phyloP scores from a whole-genome alignment of 2,113 vertebrate genomes.

The Dipodomys ordii region DNA sequence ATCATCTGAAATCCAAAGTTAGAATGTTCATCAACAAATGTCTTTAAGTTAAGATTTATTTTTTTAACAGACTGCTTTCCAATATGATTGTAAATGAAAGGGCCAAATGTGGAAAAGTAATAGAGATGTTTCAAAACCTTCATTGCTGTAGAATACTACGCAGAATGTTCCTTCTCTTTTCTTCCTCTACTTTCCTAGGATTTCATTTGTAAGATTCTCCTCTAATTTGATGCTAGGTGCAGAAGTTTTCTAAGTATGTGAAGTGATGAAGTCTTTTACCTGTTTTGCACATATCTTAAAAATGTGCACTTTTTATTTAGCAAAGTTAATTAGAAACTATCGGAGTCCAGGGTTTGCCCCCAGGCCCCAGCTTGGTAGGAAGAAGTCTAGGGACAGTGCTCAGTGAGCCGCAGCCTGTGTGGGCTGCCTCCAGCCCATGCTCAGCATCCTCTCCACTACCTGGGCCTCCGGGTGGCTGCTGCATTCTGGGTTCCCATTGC shows the following conservation, averaged over 20 bases:
- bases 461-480: no score
- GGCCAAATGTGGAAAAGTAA: neutral
- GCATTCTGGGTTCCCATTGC: accelerated
- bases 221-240: neutral
- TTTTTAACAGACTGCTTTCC: neutral
- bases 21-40: neutral
- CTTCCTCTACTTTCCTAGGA: neutral
- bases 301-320: neutral
- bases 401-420: no score
- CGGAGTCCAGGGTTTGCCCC: neutral
- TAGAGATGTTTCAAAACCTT: neutral
- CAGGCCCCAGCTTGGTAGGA: neutral
- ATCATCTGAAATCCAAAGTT: neutral
- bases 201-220: neutral
- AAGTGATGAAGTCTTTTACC: no score
- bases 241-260: neutral
- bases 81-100: neutral
- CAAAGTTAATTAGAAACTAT: neutral
- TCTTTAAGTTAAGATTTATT: neutral
- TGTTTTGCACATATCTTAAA: no score
- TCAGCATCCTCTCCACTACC: no score
- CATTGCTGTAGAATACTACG: no score
- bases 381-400: no score
- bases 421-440: no score
- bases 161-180: neutral